These are phyloP conservation scores for Turritopsis dohrnii DNA, from an alignment of 30 jellyfish, hydroid and myxozoan genomes.

Conservation along the genomic window DNA sequence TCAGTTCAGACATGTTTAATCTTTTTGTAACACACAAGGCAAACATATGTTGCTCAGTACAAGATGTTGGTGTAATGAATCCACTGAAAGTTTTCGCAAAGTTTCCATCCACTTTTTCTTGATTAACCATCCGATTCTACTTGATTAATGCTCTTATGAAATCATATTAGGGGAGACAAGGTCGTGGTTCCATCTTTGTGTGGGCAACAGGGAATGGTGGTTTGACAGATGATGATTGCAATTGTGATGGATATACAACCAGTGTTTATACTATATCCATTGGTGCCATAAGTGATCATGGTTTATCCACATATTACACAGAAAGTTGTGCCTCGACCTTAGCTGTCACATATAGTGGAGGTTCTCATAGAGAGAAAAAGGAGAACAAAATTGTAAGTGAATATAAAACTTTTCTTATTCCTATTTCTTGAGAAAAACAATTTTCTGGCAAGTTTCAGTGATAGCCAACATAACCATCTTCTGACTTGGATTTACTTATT, in stretches of 20 bases:
- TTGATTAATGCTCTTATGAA: background rate
- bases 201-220: slow-evolving; percentile 99
- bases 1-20: background rate
- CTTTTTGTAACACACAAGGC: background rate
- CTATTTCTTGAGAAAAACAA: too few relatives aligned
- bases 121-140: background rate
- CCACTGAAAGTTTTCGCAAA: too few relatives aligned
- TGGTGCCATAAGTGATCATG: slow-evolving; percentile 99
- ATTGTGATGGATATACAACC: slow-evolving; percentile 99
- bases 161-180: slow-evolving; percentile 85
- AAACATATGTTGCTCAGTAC: background rate
- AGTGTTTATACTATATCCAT: slow-evolving; percentile 89
- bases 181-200: slow-evolving; percentile 94
- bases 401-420: background rate
- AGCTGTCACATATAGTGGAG: slow-evolving; percentile 99
- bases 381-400: slow-evolving; percentile 91
- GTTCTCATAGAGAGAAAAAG: slow-evolving; percentile 97
- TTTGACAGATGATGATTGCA: slow-evolving; percentile 97
- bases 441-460: too few relatives aligned
- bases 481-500: background rate
- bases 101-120: background rate
- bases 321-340: slow-evolving; percentile 99
- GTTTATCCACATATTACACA: slow-evolving; percentile 94
- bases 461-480: background rate
- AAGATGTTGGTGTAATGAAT: too few relatives aligned